phyloP scores from a whole-genome alignment of 2,797 vertebrate species.

The Lithobates sylvaticus region DNA sequence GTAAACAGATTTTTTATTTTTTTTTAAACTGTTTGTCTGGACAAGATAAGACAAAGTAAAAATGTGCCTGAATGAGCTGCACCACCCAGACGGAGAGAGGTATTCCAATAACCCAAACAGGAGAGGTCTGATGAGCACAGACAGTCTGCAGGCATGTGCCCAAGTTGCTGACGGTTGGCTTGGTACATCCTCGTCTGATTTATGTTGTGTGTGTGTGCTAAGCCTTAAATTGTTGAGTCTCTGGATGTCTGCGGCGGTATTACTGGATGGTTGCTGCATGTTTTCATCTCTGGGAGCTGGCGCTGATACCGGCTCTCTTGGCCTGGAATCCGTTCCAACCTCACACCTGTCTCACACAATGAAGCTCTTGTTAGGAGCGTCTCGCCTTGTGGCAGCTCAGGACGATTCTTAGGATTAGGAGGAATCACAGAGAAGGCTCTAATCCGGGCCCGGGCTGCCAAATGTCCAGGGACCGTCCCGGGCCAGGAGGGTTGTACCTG shows the following conservation, averaged over 20 bases:
- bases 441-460: background rate
- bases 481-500: too few relatives aligned
- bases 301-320: constrained; percentile 72
- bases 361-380: constrained; percentile 79
- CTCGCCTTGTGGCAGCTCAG: constrained; percentile 66
- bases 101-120: constrained; percentile 75
- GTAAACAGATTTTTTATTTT: constrained; percentile 42
- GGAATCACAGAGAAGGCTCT: constrained; percentile 4
- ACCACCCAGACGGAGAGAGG: constrained; percentile 73
- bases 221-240: constrained; percentile 79
- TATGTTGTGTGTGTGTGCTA: constrained; percentile 74
- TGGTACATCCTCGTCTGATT: constrained; percentile 78
- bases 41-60: constrained; percentile 75
- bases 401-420: constrained; percentile 41
- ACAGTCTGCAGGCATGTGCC: constrained; percentile 79
- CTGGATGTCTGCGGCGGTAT: constrained; percentile 76
- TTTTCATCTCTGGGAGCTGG: constrained; percentile 77
- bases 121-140: constrained; percentile 75
- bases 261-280: constrained; percentile 72
- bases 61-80: constrained; percentile 70
- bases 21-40: constrained; percentile 63
- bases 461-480: background rate
- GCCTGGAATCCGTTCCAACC: constrained; percentile 73
- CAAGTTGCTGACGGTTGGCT: constrained; percentile 76
- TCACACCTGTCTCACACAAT: constrained; percentile 86